These are phyloP conservation scores for Anastatus disparis DNA, from an alignment of 1,140 invertebrate genomes.

Conservation along the genomic window DNA sequence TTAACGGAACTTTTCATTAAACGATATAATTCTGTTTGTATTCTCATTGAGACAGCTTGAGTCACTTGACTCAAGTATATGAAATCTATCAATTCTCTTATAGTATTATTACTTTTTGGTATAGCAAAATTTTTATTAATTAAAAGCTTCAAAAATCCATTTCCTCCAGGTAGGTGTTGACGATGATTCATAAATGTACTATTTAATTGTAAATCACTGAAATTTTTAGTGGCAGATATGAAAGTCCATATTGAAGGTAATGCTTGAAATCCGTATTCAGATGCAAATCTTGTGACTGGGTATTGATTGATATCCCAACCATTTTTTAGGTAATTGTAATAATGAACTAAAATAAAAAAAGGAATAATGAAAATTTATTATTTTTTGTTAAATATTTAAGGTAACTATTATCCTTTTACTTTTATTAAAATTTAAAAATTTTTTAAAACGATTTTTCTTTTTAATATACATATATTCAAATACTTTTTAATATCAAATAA, in stretches of 20 bases:
- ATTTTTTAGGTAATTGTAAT: constrained; percentile 88
- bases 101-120: constrained; percentile 62
- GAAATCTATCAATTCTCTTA: constrained; percentile 65
- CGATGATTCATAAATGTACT: constrained; percentile 78
- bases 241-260: constrained; percentile 78
- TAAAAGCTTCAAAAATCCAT: constrained; percentile 70
- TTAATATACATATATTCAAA: background rate
- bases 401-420: too few relatives aligned
- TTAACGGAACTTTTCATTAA: constrained; percentile 70
- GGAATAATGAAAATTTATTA: background rate
- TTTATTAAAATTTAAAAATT: too few relatives aligned
- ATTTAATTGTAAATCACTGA: constrained; percentile 71
- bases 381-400: too few relatives aligned
- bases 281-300: constrained; percentile 86
- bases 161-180: constrained; percentile 84
- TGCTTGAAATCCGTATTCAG: constrained; percentile 96
- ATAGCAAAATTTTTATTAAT: constrained; percentile 72
- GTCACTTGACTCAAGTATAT: constrained; percentile 82
- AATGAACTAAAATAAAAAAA: constrained; percentile 77
- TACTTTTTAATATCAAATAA: too few relatives aligned
- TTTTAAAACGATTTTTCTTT: too few relatives aligned
- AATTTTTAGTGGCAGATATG: constrained; percentile 65
- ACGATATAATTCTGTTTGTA: constrained; percentile 90
- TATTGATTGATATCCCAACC: constrained; percentile 83
- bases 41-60: constrained; percentile 89